Evolutionary conservation across 2,113 vertebrate species (phyloP), one percentile per base, ranked within the genome.

Genomic region (Lynx canadensis): DNA sequence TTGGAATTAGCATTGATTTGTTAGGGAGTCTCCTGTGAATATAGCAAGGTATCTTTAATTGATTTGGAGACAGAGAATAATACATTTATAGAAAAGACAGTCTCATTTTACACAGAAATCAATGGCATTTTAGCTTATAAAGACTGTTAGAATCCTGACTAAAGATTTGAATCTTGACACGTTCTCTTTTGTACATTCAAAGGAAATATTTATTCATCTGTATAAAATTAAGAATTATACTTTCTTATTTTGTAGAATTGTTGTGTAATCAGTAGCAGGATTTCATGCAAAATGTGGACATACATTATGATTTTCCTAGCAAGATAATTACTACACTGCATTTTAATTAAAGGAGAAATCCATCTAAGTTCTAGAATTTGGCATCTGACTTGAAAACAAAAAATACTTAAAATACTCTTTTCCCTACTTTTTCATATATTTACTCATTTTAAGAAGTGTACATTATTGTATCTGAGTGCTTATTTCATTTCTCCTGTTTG

Each of bases 21-120:
- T 79, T 45, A 96, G 81, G 12, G 50, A 80, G 63, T 23, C 9
- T 97, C 29, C 78, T 91, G 45, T 97, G 92, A n/a, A 71, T 95
- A 86, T 69, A 91, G 14, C 25, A 98, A 55, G 25, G 71, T 89
- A 78, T 79, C 4, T 83, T 95, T 90, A 97, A 96, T 97, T 98
- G 96, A 98, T 98, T 97, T 97, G 92, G 86, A 74, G 12, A 97
- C 84, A 52, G 89, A 92, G 89, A 97, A 97, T 36, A 98, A 97
- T 41, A 69, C 50, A 92, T 91, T 96, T 97, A 93, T 89, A 81
- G 19, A 94, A 68, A 97, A 92, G 8, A 65, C 9, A 97, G 97
- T 97, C 63, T 94, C 29, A 87, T 97, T 98, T 98, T 85, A 97
- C 68, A 89, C n/a, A 69, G 83, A 98, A 98, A 97, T 95, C 27